phyloP scores from a whole-genome alignment of 2,888 invertebrate species.

The Andrena marginata region DNA sequence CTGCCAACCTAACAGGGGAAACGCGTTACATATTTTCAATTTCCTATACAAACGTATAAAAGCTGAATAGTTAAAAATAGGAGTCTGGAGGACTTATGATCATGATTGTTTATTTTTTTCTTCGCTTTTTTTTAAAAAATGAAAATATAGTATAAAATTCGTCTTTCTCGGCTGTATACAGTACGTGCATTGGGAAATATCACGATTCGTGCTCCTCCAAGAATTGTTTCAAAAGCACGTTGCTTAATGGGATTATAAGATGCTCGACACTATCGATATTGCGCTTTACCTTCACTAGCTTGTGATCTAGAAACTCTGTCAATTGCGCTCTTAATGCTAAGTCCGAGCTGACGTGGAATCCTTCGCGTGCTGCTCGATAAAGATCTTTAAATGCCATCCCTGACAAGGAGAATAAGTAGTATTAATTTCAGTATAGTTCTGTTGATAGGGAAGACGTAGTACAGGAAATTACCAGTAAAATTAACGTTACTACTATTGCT shows the following conservation, averaged over 20 bases:
- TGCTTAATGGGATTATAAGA: constrained; percentile 92
- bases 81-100: background rate
- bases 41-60: background rate
- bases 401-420: constrained; percentile 76
- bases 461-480: constrained; percentile 89
- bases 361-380: constrained; percentile 94
- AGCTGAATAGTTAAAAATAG: background rate
- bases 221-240: constrained; percentile 91
- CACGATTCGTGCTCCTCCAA: constrained; percentile 87
- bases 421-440: background rate
- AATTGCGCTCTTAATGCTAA: constrained; percentile 95
- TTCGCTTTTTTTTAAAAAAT: constrained; percentile 12
- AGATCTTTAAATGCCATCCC: constrained; percentile 96
- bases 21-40: background rate
- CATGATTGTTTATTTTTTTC: constrained; percentile 30
- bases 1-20: constrained; percentile 24
- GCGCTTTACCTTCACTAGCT: constrained; percentile 93
- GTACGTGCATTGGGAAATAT: too few relatives aligned
- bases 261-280: constrained; percentile 93
- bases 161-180: too few relatives aligned
- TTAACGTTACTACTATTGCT: constrained; percentile 90
- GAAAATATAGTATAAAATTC: constrained; percentile 27
- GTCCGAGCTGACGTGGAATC: constrained; percentile 97
- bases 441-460: background rate
- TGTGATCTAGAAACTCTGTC: constrained; percentile 98